These are phyloP conservation scores for Reinhardtius hippoglossoides DNA, from an alignment of 2,113 vertebrate species.

Conservation along the genomic window DNA sequence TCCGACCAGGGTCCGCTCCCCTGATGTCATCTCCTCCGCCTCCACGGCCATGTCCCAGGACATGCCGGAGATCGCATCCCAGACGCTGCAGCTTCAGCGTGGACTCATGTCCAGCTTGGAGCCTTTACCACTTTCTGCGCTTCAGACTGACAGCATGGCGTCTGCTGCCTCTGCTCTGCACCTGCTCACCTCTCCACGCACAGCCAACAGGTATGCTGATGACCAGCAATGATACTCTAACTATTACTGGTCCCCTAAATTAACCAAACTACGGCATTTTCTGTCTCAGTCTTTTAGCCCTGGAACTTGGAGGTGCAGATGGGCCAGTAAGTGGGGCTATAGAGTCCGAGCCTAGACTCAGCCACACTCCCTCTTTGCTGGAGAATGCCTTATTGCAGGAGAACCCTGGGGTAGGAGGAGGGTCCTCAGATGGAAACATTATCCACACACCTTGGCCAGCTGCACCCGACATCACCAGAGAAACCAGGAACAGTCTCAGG, in stretches of 20 bases:
- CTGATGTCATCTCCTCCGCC: conserved; percentile 97
- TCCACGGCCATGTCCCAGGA: conserved; percentile 96
- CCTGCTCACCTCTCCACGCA: conserved; percentile 88
- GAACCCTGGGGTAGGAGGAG: conserved; percentile 75
- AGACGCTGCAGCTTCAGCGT: conserved; percentile 87
- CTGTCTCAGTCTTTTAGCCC: conserved; percentile 80
- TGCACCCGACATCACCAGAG: conserved; percentile 96
- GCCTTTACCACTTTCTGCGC: conserved; percentile 70
- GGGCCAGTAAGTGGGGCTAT: conserved; percentile 75
- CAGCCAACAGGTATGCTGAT: conserved; percentile 71
- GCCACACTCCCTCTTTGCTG: conserved; percentile 88
- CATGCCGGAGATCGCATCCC: conserved; percentile 95
- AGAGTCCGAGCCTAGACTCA: conserved; percentile 85
- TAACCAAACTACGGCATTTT: background rate
- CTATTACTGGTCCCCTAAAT: background rate
- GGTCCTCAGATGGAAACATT: conserved; percentile 80
- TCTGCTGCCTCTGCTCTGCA: conserved; percentile 93
- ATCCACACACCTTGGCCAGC: conserved; percentile 92
- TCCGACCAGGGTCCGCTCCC: conserved; percentile 93
- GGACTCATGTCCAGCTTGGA: conserved; percentile 69
- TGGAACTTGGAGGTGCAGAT: conserved; percentile 83
- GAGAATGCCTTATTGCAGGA: conserved; percentile 92
- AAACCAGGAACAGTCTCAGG: conserved; percentile 90
- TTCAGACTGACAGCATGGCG: conserved; percentile 91
- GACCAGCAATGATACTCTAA: background rate